A percentile compares a stretch with the other conserved stretches of the same genome.
Conservation (phyloP, 2,113 vertebrate species). For the Heterotilapia buettikoferi region DNA sequence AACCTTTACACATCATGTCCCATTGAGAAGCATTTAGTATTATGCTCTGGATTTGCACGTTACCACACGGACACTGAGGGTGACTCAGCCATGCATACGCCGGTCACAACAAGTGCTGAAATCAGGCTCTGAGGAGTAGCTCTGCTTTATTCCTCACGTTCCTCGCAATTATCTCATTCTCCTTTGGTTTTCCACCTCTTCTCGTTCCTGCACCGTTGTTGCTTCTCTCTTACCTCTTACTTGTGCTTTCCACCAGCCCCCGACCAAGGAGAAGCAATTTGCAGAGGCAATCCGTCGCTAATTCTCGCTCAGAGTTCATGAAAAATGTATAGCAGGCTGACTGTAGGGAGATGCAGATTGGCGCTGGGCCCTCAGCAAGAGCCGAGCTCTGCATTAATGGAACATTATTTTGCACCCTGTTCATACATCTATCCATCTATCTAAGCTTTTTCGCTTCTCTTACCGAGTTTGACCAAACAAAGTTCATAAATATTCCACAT, state of each 20-base stretch:
- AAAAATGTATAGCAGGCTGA: conserved; percentile 75
- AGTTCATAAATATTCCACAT: conserved; percentile 51
- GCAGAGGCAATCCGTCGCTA: conserved; percentile 66
- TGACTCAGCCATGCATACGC: not conserved
- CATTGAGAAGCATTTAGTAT: not conserved
- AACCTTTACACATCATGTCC: not conserved
- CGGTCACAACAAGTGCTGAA: not conserved
- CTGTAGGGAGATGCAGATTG: conserved; percentile 73
- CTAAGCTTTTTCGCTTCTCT: not conserved
- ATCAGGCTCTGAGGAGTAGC: not conserved
- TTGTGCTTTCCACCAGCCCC: conserved; percentile 6
- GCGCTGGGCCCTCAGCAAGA: conserved; percentile 56
- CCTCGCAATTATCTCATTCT: not conserved
- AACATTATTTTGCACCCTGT: conserved; percentile 50
- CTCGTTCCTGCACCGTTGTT: not conserved
- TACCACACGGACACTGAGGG: not conserved
- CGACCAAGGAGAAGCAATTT: conserved; percentile 64
- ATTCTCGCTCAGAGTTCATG: conserved; percentile 75
- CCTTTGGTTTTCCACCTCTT: not conserved
- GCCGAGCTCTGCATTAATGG: conserved; percentile 65
- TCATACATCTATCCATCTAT: not conserved
- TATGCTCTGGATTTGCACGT: not conserved
- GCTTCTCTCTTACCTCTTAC: not conserved
- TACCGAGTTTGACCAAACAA: conserved; percentile 30
- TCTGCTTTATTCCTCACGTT: not conserved